Base-by-base conservation (phyloP, 1,140 invertebrate genomes). In the Ladona fulva region DNA sequence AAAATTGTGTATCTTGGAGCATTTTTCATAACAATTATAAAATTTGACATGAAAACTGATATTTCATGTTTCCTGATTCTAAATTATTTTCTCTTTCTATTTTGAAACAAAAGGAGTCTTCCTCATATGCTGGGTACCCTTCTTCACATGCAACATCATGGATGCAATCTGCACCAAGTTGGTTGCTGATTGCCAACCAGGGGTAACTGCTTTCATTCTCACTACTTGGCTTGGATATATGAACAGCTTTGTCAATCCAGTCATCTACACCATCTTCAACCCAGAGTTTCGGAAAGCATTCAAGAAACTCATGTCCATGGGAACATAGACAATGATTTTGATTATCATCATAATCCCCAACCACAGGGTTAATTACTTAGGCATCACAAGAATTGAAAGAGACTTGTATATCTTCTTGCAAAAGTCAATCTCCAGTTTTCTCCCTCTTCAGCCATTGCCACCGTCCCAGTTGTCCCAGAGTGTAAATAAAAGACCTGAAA, bases 201-300 rank as follows among this genome's bases (percentile, higher is more conserved):
- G 95, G 12, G 90, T 97, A 52, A 92, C 92, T 0, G 93, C 92
- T 14, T 98, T 99, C 86, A 94, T 99, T 82, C 88, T 97, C 73
- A 97, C 96, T 79, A 98, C 97, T 0, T 99, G 98, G 98, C 89
- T 99, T 44, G 98, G 98, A 74, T 99, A 99, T 87, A 97, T 99
- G 88, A 99, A 99, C 88, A 97, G 92, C 83, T 98, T 96, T 83
- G 93, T 99, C 78, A 99, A 99, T 87, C 97, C 97, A 3, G 93
- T 99, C 79, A 99, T 99, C 85, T 99, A 99, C 85, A 99, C 98
- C 66, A 98, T 99, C 83, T 99, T 99, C 89, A 99, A 99, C 87
- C 94, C 96, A 5, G 98, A 99, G 86, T 99, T 99, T 86, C 89
- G 98, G 78, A 98, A 99, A 89, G 97, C 98, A 44, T 99, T 99